Evolutionary conservation across 2,113 vertebrate genomes (phyloP), one percentile per base, ranked within the genome.

Genomic region (Brienomyrus longianalis): DNA sequence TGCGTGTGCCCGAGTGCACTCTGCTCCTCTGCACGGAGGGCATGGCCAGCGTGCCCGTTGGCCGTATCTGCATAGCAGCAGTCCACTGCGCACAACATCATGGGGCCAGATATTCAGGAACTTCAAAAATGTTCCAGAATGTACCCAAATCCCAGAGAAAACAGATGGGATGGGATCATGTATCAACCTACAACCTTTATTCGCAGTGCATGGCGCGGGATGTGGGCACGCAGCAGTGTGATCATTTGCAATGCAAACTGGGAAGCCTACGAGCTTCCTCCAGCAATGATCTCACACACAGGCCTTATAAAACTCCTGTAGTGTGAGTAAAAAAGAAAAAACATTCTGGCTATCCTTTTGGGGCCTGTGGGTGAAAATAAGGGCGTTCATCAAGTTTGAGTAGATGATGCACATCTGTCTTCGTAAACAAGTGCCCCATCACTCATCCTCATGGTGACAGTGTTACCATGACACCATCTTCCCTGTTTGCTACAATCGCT

Each of bases 11-110:
- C 1, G 5, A 35, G 11, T 27, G n/a, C n/a, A 13, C 70, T 31
- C 23, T 27, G 70, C n/a, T 74, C 27, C 80, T 19, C 39, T 47
- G 87, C n/a, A 91, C 23, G 88, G 84, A 92, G 90, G 89, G n/a
- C 85, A 45, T 89, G 50, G 52, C 52, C 5, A 1, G 9, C 27
- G 0, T 31, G 48, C 39, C 15, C 7, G 11, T 31, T 31, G 85
- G n/a, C 85, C 43, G 2, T 6, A 31, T 3, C 5, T 80, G 35
- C 10, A 47, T 48, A 50, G 23, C 13, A 23, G 17, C n/a, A 59
- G 35, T 80, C 70, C 56, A 52, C 21, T 0, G 6, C 3, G 9
- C 7, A 0, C 9, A 66, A 62, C 83, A 89, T 86, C 89, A 85
- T 19, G 43, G 2, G 27, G 19, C 35, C 3, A 31, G 85, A 77